Percentiles rank a stretch among this genome's conserved stretches.
Evolutionary conservation across 2,797 vertebrate genomes (phyloP).

Genomic region (Acrossocheilus fasciatus): DNA sequence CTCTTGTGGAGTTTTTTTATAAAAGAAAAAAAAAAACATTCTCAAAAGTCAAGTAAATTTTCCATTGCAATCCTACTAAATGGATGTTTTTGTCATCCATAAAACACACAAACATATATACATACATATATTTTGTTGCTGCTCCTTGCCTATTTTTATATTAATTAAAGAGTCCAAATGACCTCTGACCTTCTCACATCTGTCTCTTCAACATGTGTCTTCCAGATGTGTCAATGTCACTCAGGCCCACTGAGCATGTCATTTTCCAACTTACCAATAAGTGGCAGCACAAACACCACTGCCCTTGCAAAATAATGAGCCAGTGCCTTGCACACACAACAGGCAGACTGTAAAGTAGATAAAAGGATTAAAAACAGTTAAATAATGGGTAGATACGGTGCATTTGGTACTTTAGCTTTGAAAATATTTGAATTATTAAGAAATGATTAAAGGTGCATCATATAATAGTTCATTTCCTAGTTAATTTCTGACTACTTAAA

Average conservation of each 20-base stretch:
- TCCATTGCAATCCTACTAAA: neutral
- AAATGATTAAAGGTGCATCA: constrained; percentile 4
- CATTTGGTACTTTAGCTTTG: constrained; percentile 10
- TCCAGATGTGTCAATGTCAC: constrained; percentile 77
- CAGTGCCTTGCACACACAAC: neutral
- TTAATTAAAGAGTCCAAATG: constrained; percentile 68
- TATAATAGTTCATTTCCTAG: neutral
- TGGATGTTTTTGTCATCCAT: neutral
- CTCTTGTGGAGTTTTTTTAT: neutral
- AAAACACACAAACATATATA: neutral
- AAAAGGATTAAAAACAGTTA: neutral
- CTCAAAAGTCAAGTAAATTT: neutral
- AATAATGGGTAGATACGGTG: neutral
- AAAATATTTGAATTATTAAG: constrained; percentile 16
- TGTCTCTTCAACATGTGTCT: constrained; percentile 75
- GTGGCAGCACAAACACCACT: constrained; percentile 52
- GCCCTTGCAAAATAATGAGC: constrained; percentile 12
- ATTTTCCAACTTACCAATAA: constrained; percentile 36
- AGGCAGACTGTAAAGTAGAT: neutral
- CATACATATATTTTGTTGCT: constrained; percentile 40
- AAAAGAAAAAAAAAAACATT: neutral
- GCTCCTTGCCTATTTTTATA: constrained; percentile 72
- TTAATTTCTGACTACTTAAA: neutral
- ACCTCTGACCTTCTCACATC: constrained; percentile 71
- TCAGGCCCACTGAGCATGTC: neutral